Evolutionary conservation across 2,888 invertebrate genomes (phyloP).

Genomic region (Neocrepidodera transversa): DNA sequence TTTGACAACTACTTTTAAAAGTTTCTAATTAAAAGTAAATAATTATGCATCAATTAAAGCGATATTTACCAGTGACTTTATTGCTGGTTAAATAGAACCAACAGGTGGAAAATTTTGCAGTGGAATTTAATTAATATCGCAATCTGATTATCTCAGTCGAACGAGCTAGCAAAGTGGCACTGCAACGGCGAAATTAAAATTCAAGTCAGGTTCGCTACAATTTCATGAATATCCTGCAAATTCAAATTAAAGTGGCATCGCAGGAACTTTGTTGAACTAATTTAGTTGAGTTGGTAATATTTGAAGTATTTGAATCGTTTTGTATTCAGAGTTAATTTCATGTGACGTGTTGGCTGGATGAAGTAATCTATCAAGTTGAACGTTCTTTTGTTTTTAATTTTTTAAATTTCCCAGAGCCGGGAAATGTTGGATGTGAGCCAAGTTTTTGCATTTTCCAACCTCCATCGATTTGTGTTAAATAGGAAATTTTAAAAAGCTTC

Average conservation of each 20-base stretch:
- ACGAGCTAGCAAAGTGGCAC: not conserved
- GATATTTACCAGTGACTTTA: not conserved
- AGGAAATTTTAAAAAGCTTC: not conserved
- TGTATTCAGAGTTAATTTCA: too few species aligned
- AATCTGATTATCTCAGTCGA: slow-evolving; percentile 29
- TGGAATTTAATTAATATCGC: slow-evolving; percentile 28
- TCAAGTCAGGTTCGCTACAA: not conserved
- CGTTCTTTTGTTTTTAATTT: not conserved
- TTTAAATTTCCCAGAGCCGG: not conserved
- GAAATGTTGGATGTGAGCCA: not conserved
- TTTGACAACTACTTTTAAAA: too few species aligned
- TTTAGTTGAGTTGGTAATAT: too few species aligned
- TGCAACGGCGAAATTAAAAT: not conserved
- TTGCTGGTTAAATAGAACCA: not conserved
- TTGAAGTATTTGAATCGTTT: too few species aligned
- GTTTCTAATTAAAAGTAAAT: too few species aligned
- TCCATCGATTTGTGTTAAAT: not conserved
- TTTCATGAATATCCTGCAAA: slow-evolving; percentile 1
- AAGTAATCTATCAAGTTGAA: not conserved
- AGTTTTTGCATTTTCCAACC: not conserved
- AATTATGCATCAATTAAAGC: too few species aligned
- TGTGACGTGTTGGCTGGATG: too few species aligned
- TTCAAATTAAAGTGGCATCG: not conserved
- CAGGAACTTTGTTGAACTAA: not conserved
- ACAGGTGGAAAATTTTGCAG: not conserved